phyloP scores from a whole-genome alignment of 2,888 invertebrate genomes.

The Tolmerus cingulatus region DNA sequence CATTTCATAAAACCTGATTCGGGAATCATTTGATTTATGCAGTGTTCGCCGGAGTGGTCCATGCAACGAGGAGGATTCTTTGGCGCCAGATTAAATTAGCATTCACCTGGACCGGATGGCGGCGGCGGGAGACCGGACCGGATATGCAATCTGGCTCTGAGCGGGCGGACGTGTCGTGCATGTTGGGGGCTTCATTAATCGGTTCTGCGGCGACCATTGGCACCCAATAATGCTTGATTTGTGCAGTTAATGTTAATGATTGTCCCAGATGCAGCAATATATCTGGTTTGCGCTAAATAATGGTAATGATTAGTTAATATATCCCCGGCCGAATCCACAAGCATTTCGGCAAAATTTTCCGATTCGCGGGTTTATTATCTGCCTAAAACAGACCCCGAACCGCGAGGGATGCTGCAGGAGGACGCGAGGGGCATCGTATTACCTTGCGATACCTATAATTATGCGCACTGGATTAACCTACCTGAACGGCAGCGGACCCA shows the following conservation, averaged over 20 bases:
- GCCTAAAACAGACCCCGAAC: not conserved
- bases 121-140: not conserved
- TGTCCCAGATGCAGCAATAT: not conserved
- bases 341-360: not conserved
- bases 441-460: not conserved
- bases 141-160: not conserved
- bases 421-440: not conserved
- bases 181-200: not conserved
- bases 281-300: not conserved
- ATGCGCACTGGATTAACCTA: not conserved
- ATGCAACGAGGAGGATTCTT: not conserved
- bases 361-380: not conserved
- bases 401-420: not conserved
- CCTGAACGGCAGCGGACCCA: not conserved
- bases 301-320: slow-evolving; percentile 23
- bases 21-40: not conserved
- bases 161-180: not conserved
- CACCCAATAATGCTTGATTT: not conserved
- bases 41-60: not conserved
- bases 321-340: not conserved
- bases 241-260: not conserved
- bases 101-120: not conserved
- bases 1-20: not conserved
- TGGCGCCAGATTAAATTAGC: not conserved
- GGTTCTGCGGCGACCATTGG: not conserved